Evolutionary conservation across 2,113 vertebrate genomes (phyloP).

Genomic region (Coturnix japonica): DNA sequence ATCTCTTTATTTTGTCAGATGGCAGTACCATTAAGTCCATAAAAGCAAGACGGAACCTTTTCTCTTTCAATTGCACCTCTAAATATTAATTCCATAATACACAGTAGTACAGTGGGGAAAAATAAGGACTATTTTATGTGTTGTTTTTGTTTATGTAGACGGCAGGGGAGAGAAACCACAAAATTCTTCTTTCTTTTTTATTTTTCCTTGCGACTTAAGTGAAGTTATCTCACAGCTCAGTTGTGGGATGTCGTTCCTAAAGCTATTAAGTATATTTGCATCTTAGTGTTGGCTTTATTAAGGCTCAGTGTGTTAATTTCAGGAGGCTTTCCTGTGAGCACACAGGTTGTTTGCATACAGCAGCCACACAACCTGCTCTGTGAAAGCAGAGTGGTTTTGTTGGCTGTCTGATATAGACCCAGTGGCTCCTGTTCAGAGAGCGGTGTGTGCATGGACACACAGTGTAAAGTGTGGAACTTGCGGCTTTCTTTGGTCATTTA

Average conservation of each 20-base stretch:
- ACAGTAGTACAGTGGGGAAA: not conserved
- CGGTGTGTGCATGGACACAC: accelerated
- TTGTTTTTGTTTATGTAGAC: not conserved
- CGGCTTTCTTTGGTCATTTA: not conserved
- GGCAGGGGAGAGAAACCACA: not conserved
- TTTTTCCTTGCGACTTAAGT: not conserved
- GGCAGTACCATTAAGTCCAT: slow-evolving; percentile 8
- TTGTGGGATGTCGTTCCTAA: not conserved
- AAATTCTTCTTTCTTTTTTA: not conserved
- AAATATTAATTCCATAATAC: slow-evolving; percentile 30
- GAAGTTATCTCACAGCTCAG: not conserved
- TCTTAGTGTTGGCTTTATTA: not conserved
- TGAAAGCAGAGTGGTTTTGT: not conserved
- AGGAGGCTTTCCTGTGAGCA: not conserved
- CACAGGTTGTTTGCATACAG: not conserved
- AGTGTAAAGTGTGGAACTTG: no score
- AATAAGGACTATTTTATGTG: not conserved
- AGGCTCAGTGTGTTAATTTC: not conserved
- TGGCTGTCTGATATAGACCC: not conserved
- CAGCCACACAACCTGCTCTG: not conserved
- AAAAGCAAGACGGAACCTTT: slow-evolving; percentile 3
- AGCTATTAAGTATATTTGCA: not conserved
- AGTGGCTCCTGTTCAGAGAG: not conserved
- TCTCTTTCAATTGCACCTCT: not conserved
- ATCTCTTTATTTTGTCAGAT: slow-evolving; percentile 40